Base-by-base conservation (phyloP, 2,888 invertebrate genomes). In the Pteria penguin region DNA sequence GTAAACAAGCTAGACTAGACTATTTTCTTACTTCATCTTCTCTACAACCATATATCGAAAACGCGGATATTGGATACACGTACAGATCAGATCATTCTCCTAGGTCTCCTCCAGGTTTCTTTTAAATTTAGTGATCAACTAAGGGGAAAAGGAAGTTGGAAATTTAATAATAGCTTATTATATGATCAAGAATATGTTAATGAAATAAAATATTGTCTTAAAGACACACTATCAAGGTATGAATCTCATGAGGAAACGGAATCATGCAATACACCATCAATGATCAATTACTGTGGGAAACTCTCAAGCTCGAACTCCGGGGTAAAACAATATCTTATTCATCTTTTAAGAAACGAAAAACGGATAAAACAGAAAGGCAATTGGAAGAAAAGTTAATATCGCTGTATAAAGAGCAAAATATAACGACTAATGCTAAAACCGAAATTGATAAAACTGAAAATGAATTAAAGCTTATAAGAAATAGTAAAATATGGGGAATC, bases 141-240 rank as follows among this genome's bases (percentile, higher is more conserved):
- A 4, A 26, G 31, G 27, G 61, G 61, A 61, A 26, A 31, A 29
- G 31, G 61, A 1, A 57, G 22, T 18, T 57, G 57, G 57, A 57
- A 57, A n/a, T 57, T 57, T 57, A 57, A 61, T 27, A 29, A 61
- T 61, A 61, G 61, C 27, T 29, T 61, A 61, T 27, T 61, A 27
- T 29, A 61, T 11, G 61, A 61, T 27, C 5, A 29, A 4, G 8
- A 18, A 4, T 61, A 61, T 61, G 31, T 61, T 4, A 26, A 61
- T 29, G 11, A 26, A 24, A 26, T 61, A 14, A 29, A 61, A 29
- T 4, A 61, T n/a, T 29, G 27, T 26, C 24, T 4, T 29, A 14
- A 5, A 5, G 31, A 61, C n/a, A 29, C 31, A 24, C 8, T 61
- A n/a, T n/a, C n/a, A n/a, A n/a, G n/a, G n/a, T n/a, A n/a, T n/a